Conservation (phyloP, 2,888 invertebrate genomes). For the Drosophila mimetica region DNA sequence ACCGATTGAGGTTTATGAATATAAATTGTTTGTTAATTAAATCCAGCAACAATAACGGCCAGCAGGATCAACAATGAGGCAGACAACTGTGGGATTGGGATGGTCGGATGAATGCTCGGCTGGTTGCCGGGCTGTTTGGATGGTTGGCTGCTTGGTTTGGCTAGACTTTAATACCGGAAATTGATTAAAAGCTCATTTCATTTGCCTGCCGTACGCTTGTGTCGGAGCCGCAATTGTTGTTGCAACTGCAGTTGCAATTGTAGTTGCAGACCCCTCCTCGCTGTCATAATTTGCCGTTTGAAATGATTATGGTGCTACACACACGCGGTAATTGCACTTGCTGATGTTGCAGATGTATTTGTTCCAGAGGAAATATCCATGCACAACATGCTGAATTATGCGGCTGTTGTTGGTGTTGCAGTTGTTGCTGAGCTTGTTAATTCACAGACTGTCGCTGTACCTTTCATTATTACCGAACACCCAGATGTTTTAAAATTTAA, state of each 20-base stretch:
- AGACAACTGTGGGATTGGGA: constrained; percentile 46
- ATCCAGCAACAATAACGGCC: constrained; percentile 64
- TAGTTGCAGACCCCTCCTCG: constrained; percentile 39
- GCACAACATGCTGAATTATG: constrained; percentile 28
- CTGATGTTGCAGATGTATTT: constrained; percentile 32
- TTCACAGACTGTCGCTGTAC: constrained; percentile 16
- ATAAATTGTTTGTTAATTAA: constrained; percentile 81
- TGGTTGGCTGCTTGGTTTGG: constrained; percentile 25
- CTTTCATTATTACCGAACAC: constrained; percentile 14
- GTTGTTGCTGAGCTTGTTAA: constrained; percentile 35
- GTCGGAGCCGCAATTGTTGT: constrained; percentile 39
- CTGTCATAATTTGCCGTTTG: constrained; percentile 72
- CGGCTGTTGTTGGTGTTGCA: constrained; percentile 15
- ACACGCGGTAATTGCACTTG: constrained; percentile 39
- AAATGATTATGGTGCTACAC: constrained; percentile 63
- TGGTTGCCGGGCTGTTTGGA: constrained; percentile 17
- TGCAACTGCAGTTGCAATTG: constrained; percentile 20
- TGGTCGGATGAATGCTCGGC: constrained; percentile 37
- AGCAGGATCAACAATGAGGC: constrained; percentile 30
- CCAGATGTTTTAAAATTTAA: neutral
- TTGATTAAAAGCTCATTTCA: constrained; percentile 79
- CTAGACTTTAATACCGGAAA: constrained; percentile 74
- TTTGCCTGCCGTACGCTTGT: constrained; percentile 50
- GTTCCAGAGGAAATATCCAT: constrained; percentile 41
- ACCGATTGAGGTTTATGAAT: constrained; percentile 78